Percentiles rank a stretch among this genome's conserved stretches.
Conservation (phyloP, 2,797 vertebrate genomes). For the Acanthurus tractus region DNA sequence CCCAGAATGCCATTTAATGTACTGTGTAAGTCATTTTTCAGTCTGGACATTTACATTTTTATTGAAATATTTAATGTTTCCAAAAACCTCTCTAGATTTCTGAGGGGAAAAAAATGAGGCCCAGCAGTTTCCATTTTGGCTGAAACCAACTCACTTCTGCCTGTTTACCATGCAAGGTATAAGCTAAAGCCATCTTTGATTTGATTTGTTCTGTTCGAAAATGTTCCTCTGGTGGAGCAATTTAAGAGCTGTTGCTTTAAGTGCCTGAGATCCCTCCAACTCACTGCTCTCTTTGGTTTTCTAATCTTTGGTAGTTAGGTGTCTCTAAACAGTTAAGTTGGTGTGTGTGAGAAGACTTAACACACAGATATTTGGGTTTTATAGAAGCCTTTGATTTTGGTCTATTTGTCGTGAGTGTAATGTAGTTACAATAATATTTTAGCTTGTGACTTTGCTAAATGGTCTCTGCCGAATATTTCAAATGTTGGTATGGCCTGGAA, state of each 20-base stretch:
- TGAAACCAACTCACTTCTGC: neutral
- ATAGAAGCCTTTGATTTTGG: too few species aligned
- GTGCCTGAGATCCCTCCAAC: neutral
- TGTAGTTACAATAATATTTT: too few species aligned
- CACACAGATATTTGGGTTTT: neutral
- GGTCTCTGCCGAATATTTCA: neutral
- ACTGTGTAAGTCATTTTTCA: neutral
- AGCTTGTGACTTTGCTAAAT: too few species aligned
- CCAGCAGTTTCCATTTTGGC: slow-evolving; percentile 23
- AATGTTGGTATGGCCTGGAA: neutral
- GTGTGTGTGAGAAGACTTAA: neutral
- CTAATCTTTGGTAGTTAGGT: neutral
- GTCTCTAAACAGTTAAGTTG: neutral
- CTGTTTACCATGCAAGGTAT: slow-evolving; percentile 1
- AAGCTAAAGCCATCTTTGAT: slow-evolving; percentile 16
- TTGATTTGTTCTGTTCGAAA: slow-evolving; percentile 20
- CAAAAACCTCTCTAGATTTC: neutral
- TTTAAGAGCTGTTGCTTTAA: slow-evolving; percentile 15
- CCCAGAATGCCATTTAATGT: neutral
- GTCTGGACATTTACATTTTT: slow-evolving; percentile 23
- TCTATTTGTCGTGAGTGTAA: too few species aligned
- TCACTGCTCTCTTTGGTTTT: neutral
- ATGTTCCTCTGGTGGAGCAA: neutral
- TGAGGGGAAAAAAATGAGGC: slow-evolving; percentile 16
- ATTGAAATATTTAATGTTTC: slow-evolving; percentile 3